Conservation (phyloP, 2,113 vertebrate genomes). For the Coptodon bakossiorum region DNA sequence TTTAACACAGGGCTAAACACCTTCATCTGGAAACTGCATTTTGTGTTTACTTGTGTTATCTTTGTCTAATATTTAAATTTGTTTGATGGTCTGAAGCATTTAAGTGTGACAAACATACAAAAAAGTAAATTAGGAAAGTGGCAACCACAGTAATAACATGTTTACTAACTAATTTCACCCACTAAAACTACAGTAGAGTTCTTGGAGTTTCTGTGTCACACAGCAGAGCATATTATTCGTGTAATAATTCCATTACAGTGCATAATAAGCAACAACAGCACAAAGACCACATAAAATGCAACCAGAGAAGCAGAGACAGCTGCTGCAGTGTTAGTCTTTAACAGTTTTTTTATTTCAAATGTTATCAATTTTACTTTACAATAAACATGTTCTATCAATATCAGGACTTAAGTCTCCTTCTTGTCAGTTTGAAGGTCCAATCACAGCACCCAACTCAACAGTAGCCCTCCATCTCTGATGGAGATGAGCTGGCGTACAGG, state of each 20-base stretch:
- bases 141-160: not conserved
- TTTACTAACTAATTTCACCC: not conserved
- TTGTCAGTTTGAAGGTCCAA: not conserved
- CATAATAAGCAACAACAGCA: not conserved
- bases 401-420: not conserved
- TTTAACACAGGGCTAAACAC: not conserved
- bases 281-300: not conserved
- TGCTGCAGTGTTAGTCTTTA: not conserved
- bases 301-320: not conserved
- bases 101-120: not conserved
- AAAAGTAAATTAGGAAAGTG: not conserved
- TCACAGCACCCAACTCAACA: not conserved
- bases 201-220: not conserved
- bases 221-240: not conserved
- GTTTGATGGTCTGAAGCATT: not conserved
- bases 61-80: not conserved
- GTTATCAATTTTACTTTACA: not conserved
- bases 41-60: not conserved
- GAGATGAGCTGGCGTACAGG: not conserved
- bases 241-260: not conserved
- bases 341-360: not conserved
- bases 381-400: not conserved
- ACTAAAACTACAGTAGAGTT: not conserved
- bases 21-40: not conserved
- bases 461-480: not conserved